Conservation (phyloP, 2,113 vertebrate genomes). For the Petaurus breviceps region DNA sequence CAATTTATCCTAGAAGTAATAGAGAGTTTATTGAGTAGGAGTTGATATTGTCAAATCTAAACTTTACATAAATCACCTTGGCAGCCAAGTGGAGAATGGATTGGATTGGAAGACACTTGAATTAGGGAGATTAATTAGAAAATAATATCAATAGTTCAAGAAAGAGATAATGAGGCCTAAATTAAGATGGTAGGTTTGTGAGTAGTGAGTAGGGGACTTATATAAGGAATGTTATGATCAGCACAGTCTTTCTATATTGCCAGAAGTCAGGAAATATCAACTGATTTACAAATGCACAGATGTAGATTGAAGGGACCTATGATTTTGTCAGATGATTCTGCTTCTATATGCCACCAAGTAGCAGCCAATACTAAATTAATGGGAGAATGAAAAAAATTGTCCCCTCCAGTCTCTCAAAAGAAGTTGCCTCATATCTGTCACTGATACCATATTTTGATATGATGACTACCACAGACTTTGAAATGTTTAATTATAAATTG, state of each 20-base stretch:
- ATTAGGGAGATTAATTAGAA: background rate
- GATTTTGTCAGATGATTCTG: background rate
- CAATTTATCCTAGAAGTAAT: background rate
- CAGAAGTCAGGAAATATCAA: background rate
- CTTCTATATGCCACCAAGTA: background rate
- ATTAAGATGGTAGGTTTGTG: background rate
- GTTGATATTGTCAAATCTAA: background rate
- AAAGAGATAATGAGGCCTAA: background rate
- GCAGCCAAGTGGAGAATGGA: background rate
- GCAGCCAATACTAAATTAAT: background rate
- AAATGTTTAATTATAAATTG: conserved; percentile 42
- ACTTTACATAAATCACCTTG: background rate
- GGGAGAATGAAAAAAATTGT: background rate
- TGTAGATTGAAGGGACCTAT: background rate
- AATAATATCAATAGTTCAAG: background rate
- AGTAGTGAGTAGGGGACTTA: background rate
- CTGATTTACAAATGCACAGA: background rate
- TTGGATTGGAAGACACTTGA: background rate
- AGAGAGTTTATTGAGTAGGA: background rate
- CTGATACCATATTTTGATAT: conserved; percentile 7
- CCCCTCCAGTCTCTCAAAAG: background rate
- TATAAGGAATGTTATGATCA: background rate
- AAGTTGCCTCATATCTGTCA: background rate
- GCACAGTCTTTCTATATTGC: background rate
- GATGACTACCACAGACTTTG: conserved; percentile 17